Evolutionary conservation across 1,140 invertebrate genomes (phyloP), one percentile per base, ranked within the genome.

Genomic region (Ladona fulva): DNA sequence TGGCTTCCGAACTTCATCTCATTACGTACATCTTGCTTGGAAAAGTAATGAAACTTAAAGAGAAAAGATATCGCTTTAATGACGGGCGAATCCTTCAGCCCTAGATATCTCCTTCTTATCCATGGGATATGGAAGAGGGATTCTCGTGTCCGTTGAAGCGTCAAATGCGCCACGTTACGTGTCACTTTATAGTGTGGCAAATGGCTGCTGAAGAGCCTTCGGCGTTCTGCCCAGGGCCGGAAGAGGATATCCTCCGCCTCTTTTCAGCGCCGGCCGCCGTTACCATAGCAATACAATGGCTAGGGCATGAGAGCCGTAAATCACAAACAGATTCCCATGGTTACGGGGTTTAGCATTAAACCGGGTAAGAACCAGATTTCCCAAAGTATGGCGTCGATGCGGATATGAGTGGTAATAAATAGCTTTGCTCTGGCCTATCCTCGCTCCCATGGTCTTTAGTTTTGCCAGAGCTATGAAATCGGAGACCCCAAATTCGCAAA

Each of bases 361-460:
- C 52, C n/a, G 52, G n/a, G 3, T 66, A 66, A 66, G 52, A 66
- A 66, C 52, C 52, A 22, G 52, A 66, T 66, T 66, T 12, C 52
- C 52, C 52, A 16, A 66, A 19, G 52, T 22, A 66, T 22, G 52
- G 52, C n/a, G 52, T 66, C 52, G 52, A 66, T 66, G 12, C 52
- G 52, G 52, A 66, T 66, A 66, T 66, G 52, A 66, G 52, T 66
- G 52, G 52, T 66, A 16, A 66, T 66, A 66, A 66, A 66, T 66
- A 66, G 52, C 52, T 3, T 66, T 16, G 44, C 44, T 10, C 19
- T 52, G 16, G 52, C 52, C 52, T 19, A 19, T 19, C n/a, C 52
- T 22, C 52, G 16, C n/a, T 66, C 52, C 16, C 14, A 12, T 16
- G n/a, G 52, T 66, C 52, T 22, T 66, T 66, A 66, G 52, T 16